Evolutionary conservation across 2,797 vertebrate species (phyloP).

Genomic region (Chelmon rostratus): DNA sequence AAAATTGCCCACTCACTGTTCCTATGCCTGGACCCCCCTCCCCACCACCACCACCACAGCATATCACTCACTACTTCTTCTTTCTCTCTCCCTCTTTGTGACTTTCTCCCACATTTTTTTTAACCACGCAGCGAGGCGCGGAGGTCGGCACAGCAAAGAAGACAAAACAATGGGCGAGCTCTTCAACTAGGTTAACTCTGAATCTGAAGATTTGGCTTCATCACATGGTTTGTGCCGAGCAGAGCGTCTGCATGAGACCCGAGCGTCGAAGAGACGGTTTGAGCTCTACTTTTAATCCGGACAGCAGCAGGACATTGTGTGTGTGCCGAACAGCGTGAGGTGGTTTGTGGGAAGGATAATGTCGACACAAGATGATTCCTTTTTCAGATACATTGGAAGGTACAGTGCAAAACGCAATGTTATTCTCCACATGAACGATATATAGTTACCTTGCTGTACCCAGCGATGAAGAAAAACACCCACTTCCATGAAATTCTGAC

Average conservation of each 20-base stretch:
- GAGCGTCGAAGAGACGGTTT: constrained; percentile 71
- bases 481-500: constrained; percentile 64
- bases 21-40: constrained; percentile 37
- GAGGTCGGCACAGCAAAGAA: constrained; percentile 46
- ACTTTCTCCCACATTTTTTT: constrained; percentile 14
- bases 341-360: constrained; percentile 42
- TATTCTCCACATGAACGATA: constrained; percentile 75
- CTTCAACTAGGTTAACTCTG: constrained; percentile 40
- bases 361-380: constrained; percentile 52
- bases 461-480: constrained; percentile 71
- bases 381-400: constrained; percentile 67
- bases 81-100: not conserved
- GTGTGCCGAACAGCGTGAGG: constrained; percentile 43
- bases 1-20: constrained; percentile 63
- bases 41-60: not conserved
- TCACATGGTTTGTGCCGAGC: constrained; percentile 48
- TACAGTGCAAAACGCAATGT: constrained; percentile 65
- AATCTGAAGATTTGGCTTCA: constrained; percentile 35
- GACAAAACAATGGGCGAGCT: constrained; percentile 12
- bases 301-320: constrained; percentile 64
- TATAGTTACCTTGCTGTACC: constrained; percentile 63
- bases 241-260: constrained; percentile 66
- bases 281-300: constrained; percentile 58
- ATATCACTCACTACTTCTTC: constrained; percentile 32
- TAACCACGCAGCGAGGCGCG: constrained; percentile 11